Percentiles rank a stretch among this genome's conserved stretches.
Conservation (phyloP, 2,797 vertebrate species). For the Clarias fuscus region DNA sequence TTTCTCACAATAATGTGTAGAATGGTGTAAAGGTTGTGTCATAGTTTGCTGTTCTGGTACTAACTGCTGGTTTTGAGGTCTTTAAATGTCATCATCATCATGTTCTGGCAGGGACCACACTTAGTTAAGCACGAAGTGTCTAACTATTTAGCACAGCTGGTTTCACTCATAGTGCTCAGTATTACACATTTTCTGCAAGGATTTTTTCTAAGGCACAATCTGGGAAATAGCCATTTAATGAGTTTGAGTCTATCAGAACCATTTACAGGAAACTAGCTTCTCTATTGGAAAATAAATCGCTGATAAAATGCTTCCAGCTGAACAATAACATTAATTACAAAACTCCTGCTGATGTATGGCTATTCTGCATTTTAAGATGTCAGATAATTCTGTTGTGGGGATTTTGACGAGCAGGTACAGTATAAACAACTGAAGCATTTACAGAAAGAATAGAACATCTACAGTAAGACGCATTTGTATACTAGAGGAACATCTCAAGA, state of each 20-base stretch:
- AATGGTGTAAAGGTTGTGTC: background rate
- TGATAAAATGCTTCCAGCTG: constrained; percentile 5
- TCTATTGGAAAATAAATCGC: constrained; percentile 1
- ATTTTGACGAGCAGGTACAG: background rate
- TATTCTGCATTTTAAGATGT: background rate
- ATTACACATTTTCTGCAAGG: constrained; percentile 4
- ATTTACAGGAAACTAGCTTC: constrained; percentile 39
- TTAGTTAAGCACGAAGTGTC: background rate
- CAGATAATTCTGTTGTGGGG: background rate
- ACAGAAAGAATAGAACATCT: background rate
- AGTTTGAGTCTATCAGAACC: background rate
- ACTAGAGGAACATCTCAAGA: background rate
- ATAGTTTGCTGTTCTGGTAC: background rate
- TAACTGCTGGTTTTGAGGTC: background rate
- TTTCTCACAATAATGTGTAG: background rate
- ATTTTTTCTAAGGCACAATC: background rate
- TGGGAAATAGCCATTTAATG: constrained; percentile 12
- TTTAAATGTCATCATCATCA: background rate
- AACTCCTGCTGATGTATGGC: background rate
- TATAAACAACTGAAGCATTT: background rate
- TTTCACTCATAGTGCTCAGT: constrained; percentile 24
- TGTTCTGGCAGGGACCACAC: background rate
- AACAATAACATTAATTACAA: constrained; percentile 5
- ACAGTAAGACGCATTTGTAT: background rate
- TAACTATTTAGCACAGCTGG: constrained; percentile 20